Conservation (phyloP, 1,140 invertebrate genomes). For the Penaeus vannamei region DNA sequence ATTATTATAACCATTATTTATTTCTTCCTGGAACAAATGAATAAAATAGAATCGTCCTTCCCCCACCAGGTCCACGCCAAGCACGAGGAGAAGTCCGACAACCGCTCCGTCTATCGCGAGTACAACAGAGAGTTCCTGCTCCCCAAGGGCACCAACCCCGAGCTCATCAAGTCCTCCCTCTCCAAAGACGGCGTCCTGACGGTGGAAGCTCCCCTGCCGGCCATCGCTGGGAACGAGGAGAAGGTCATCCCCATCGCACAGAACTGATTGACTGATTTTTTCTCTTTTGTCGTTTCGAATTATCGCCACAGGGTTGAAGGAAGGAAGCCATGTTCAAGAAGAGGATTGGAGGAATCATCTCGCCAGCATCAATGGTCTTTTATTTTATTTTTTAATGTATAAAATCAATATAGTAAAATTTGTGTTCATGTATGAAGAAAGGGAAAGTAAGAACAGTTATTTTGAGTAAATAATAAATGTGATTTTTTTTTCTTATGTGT, state of each 20-base stretch:
- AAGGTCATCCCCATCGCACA: constrained; percentile 86
- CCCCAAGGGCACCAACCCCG: constrained; percentile 93
- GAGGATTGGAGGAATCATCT: too few relatives aligned
- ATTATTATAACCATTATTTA: not conserved
- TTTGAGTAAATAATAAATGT: too few relatives aligned
- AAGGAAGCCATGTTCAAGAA: too few relatives aligned
- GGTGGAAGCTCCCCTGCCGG: constrained; percentile 92
- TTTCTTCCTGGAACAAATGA: too few relatives aligned
- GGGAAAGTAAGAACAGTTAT: too few relatives aligned
- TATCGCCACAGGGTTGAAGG: too few relatives aligned
- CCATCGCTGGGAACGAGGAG: constrained; percentile 78
- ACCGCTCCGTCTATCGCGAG: constrained; percentile 93
- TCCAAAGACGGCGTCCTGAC: constrained; percentile 90
- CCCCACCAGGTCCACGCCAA: constrained; percentile 89
- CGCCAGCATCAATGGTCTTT: too few relatives aligned
- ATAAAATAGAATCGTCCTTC: too few relatives aligned
- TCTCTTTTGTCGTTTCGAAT: not conserved
- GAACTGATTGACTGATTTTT: constrained; percentile 73
- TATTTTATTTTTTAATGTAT: too few relatives aligned
- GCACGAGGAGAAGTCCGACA: constrained; percentile 95
- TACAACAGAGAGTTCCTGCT: constrained; percentile 96
- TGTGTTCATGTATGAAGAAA: too few relatives aligned
- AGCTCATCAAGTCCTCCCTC: constrained; percentile 80
- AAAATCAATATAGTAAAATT: too few relatives aligned
- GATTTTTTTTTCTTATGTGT: too few relatives aligned